Evolutionary conservation across 2,797 vertebrate genomes (phyloP).

Genomic region (Podarcis siculus): DNA sequence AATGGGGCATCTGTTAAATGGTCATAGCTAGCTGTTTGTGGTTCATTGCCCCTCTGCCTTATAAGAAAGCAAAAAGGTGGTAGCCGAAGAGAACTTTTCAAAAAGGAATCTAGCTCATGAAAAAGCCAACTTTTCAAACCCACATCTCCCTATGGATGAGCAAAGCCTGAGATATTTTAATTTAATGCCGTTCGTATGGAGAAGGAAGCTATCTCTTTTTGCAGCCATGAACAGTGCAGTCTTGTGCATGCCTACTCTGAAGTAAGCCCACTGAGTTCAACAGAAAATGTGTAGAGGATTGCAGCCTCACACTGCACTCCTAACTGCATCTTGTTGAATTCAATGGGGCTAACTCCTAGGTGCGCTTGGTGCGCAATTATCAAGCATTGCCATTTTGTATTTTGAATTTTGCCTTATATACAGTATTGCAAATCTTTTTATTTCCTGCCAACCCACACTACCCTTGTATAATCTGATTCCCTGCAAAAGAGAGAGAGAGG

Average conservation of each 20-base stretch:
- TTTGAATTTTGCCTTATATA: neutral
- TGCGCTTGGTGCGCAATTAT: neutral
- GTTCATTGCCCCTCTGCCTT: neutral
- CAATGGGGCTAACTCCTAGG: no score
- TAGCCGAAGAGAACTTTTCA: neutral
- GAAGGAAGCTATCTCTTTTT: neutral
- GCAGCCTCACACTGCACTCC: no score
- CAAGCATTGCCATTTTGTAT: neutral
- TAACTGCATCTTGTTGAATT: no score
- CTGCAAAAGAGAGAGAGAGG: neutral
- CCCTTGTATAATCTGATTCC: neutral
- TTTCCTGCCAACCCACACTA: neutral
- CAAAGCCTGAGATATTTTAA: neutral
- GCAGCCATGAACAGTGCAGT: no score
- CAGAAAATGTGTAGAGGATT: no score
- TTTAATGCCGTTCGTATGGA: neutral
- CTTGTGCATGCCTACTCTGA: no score
- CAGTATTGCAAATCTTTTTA: neutral
- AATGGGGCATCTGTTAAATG: neutral
- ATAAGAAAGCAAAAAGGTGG: no score
- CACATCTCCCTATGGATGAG: neutral
- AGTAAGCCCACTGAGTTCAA: no score
- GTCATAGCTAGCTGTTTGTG: neutral
- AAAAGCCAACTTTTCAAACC: neutral
- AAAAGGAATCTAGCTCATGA: no score